Conservation (phyloP, 2,113 vertebrate genomes). For the Thamnophis sirtalis region DNA sequence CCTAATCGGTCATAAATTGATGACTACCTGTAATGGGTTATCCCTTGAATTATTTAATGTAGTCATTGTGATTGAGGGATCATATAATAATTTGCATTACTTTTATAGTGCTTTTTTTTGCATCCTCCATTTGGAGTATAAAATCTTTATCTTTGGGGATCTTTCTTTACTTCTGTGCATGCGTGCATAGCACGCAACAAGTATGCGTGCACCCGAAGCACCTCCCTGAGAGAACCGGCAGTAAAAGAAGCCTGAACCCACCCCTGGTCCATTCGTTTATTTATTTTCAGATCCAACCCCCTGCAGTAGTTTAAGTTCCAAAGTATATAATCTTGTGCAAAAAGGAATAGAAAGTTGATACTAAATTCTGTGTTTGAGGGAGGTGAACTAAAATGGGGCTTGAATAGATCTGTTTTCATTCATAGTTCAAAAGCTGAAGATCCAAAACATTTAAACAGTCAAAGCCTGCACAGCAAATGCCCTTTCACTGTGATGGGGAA, state of each 20-base stretch:
- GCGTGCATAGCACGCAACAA: no score
- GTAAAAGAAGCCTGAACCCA: no score
- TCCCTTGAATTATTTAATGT: not conserved
- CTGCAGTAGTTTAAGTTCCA: not conserved
- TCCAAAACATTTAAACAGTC: not conserved
- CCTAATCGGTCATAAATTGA: not conserved
- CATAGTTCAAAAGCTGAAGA: not conserved
- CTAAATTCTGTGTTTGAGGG: not conserved
- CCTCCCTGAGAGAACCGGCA: no score
- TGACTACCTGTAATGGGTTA: not conserved
- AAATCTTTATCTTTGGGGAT: not conserved
- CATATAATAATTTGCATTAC: not conserved
- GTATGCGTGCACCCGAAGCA: no score
- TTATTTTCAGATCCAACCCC: not conserved
- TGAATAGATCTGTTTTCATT: not conserved
- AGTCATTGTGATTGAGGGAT: not conserved
- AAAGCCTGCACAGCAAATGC: constrained; percentile 7
- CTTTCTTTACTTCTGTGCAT: not conserved
- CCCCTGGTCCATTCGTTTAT: not conserved
- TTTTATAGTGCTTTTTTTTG: not conserved
- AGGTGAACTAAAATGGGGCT: not conserved
- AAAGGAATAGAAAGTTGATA: not conserved
- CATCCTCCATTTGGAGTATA: not conserved
- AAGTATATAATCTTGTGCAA: not conserved
- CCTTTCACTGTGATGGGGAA: not conserved